Conservation (phyloP, 1,140 invertebrate species). For the Potamilus streckersoni region DNA sequence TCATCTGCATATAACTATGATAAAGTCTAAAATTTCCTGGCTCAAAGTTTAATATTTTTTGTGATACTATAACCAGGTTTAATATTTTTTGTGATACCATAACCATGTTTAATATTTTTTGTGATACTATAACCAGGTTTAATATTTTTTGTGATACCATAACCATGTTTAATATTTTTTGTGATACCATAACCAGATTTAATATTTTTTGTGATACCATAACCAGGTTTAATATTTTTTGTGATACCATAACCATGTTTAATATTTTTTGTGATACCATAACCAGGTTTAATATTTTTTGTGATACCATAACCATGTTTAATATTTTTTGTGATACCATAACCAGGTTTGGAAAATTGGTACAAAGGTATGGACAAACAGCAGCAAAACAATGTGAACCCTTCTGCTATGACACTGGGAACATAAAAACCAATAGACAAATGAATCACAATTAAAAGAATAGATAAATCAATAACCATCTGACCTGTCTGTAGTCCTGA, state of each 20-base stretch:
- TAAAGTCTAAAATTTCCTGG: no score
- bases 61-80: neutral
- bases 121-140: neutral
- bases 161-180: neutral
- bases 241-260: neutral
- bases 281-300: neutral
- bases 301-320: neutral
- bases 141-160: neutral
- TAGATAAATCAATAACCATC: neutral
- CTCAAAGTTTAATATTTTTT: no score
- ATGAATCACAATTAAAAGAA: neutral
- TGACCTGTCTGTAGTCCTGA: slow-evolving; percentile 68
- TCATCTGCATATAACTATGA: no score
- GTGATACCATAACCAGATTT: neutral
- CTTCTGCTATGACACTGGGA: neutral
- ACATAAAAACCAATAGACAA: slow-evolving; percentile 1
- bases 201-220: neutral
- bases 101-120: neutral
- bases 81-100: neutral
- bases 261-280: neutral
- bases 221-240: neutral
- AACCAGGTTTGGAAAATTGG: neutral
- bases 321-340: neutral
- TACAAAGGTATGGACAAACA: neutral
- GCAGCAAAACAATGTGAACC: neutral